Percentiles rank a stretch among this genome's conserved stretches.
phyloP scores from a whole-genome alignment of 2,113 vertebrate species.

The Pardalotus punctatus region DNA sequence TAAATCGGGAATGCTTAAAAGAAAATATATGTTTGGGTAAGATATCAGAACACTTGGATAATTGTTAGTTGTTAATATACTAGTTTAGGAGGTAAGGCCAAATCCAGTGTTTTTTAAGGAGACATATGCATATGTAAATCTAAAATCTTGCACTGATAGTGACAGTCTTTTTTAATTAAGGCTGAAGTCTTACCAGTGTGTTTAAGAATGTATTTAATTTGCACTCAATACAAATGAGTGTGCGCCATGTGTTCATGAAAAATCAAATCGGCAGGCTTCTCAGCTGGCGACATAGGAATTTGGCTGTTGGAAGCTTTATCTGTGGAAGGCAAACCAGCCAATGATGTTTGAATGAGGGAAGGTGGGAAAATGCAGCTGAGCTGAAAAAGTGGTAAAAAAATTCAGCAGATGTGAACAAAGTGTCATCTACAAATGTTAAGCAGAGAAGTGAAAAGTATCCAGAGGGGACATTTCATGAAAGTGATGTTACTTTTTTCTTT shows the following conservation, averaged over 20 bases:
- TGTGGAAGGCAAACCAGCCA: not conserved
- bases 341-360: not conserved
- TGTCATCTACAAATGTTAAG: not conserved
- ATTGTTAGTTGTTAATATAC: not conserved
- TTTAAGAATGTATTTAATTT: constrained; percentile 4
- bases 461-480: not conserved
- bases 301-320: not conserved
- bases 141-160: not conserved
- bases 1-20: not conserved
- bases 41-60: not conserved
- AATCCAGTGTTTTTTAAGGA: not conserved
- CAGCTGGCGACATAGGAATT: not conserved
- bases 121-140: not conserved
- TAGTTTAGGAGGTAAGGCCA: not conserved
- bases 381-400: constrained; percentile 6
- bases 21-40: not conserved
- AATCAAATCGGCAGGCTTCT: constrained; percentile 21
- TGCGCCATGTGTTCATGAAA: not conserved
- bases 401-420: not conserved
- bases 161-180: not conserved
- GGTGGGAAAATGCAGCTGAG: not conserved
- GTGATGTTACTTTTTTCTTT: not conserved
- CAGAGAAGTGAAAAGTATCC: not conserved
- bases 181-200: not conserved
- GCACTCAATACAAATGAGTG: not conserved